phyloP scores from a whole-genome alignment of 2,797 vertebrate species.

The Sciurus carolinensis region DNA sequence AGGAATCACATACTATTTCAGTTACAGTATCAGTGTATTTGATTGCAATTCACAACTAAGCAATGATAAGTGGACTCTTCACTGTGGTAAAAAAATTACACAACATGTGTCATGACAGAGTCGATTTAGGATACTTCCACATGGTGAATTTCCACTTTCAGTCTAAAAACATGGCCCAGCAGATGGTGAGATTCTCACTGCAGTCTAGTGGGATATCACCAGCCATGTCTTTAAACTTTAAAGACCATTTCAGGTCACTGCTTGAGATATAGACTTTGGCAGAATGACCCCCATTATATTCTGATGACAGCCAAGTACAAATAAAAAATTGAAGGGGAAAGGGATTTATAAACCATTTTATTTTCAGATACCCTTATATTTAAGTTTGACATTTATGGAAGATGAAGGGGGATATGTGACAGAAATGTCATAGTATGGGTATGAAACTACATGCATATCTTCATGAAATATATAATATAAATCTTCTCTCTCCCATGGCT shows the following conservation, averaged over 20 bases:
- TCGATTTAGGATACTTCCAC: not conserved
- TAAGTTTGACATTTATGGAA: not conserved
- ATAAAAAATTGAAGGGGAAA: constrained; percentile 18
- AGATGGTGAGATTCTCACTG: constrained; percentile 40
- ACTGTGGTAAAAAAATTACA: not conserved
- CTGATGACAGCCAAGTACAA: not conserved
- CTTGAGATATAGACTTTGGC: not conserved
- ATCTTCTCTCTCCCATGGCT: not conserved
- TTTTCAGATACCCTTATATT: not conserved
- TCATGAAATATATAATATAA: not conserved
- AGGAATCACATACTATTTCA: not conserved
- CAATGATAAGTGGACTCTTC: not conserved
- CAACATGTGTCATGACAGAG: not conserved
- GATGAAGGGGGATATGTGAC: not conserved
- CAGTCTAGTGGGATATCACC: not conserved
- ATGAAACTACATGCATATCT: not conserved
- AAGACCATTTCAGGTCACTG: constrained; percentile 56
- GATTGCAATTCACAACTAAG: not conserved
- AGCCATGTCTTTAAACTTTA: not conserved
- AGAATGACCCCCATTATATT: not conserved
- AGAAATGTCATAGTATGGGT: not conserved
- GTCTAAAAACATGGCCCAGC: not conserved
- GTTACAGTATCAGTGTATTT: not conserved
- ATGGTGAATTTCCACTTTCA: constrained; percentile 47
- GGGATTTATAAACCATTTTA: not conserved